Evolutionary conservation across 2,888 invertebrate species (phyloP).

Genomic region (Pemphredon lugubris): DNA sequence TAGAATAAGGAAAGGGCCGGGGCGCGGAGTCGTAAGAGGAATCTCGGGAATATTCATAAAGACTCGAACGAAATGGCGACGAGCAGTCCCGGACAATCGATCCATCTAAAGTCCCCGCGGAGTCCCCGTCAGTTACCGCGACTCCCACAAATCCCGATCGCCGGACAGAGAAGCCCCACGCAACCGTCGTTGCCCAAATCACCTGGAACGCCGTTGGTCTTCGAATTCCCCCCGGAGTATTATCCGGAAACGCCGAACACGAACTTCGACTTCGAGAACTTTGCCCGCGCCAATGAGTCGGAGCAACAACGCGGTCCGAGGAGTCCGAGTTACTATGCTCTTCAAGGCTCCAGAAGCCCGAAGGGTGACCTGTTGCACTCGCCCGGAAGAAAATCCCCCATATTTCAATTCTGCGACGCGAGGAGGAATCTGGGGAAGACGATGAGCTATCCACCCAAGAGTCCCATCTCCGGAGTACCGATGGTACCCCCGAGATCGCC

Average conservation of each 20-base stretch:
- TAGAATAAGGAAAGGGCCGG: conserved; percentile 4
- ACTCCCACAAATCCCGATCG: conserved; percentile 82
- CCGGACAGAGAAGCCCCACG: conserved; percentile 83
- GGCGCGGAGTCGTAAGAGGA: not conserved
- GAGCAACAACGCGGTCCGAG: conserved; percentile 26
- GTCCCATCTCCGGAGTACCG: conserved; percentile 58
- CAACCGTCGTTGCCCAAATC: conserved; percentile 83
- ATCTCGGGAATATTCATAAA: not conserved
- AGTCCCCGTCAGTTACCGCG: conserved; percentile 84
- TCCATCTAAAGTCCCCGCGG: conserved; percentile 83
- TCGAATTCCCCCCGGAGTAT: conserved; percentile 74
- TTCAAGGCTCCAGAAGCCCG: conserved; percentile 59
- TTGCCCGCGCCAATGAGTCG: conserved; percentile 51
- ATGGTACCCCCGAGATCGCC: conserved; percentile 54
- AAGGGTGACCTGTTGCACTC: conserved; percentile 51
- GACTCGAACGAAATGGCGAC: conserved; percentile 81
- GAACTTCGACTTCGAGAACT: conserved; percentile 73
- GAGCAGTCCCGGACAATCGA: conserved; percentile 84
- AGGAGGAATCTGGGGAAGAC: conserved; percentile 72
- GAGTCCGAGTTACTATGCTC: conserved; percentile 49
- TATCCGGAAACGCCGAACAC: conserved; percentile 69
- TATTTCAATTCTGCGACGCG: conserved; percentile 72
- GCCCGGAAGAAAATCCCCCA: conserved; percentile 58
- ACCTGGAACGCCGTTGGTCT: conserved; percentile 82
- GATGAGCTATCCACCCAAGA: conserved; percentile 72